phyloP scores from a whole-genome alignment of 2,113 vertebrate species.

The Actenoides lindsayi region DNA sequence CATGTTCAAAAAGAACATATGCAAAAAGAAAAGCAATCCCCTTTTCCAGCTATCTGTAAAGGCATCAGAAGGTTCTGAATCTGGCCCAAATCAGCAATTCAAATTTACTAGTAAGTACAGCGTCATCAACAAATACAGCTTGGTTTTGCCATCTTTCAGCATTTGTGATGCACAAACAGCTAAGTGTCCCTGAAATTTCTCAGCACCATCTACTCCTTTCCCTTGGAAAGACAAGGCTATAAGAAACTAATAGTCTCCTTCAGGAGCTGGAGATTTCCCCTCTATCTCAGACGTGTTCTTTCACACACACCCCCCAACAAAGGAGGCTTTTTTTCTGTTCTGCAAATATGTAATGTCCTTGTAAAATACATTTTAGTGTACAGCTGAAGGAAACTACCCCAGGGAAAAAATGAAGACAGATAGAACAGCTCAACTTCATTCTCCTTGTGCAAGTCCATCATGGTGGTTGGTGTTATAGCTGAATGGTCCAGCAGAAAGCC shows the following conservation, averaged over 20 bases:
- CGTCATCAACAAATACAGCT: not conserved
- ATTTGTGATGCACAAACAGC: not conserved
- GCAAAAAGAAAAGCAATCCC: not conserved
- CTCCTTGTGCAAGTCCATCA: rapidly evolving
- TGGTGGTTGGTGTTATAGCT: not conserved
- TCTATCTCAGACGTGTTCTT: not conserved
- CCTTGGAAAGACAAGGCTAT: not conserved
- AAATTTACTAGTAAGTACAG: not conserved
- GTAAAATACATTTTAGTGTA: not conserved
- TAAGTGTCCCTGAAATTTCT: not conserved
- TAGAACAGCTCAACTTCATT: not conserved
- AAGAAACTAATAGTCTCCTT: not conserved
- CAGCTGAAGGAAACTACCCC: not conserved
- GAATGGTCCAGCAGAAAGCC: not conserved
- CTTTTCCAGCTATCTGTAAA: not conserved
- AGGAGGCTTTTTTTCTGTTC: not conserved
- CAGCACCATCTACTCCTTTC: not conserved
- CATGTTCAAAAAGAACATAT: not conserved
- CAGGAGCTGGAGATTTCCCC: not conserved
- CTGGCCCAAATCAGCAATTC: not conserved
- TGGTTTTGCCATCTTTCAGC: not conserved
- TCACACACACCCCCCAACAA: not conserved
- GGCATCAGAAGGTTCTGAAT: not conserved
- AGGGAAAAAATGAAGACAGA: not conserved
- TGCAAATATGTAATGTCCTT: not conserved